Base-by-base conservation (phyloP, 2,797 vertebrate genomes). In the Semaprochilodus insignis region DNA sequence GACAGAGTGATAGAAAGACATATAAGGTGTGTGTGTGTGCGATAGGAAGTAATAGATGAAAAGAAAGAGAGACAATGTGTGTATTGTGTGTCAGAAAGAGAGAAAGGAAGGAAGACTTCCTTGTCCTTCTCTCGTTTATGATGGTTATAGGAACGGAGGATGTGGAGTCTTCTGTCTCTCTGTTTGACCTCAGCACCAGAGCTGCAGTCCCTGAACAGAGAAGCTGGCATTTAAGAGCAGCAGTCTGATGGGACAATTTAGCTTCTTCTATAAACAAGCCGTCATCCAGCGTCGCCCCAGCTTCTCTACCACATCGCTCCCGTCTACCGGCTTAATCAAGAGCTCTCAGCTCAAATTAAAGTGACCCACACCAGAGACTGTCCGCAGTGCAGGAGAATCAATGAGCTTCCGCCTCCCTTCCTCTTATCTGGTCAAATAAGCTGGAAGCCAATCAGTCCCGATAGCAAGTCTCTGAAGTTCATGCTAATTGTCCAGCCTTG, bases 391-490 rank as follows among this genome's bases (percentile, higher is more conserved):
- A 66, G 75, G 87, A 74, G 54, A 90, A 91, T 92, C 92, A 88
- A 86, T 82, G 66, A 83, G 85, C 89, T 90, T 87, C 90, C 91
- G 84, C 78, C 86, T 82, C 84, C 81, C 74, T 76, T 87, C 90
- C 91, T 87, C 88, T 91, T 92, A 91, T 92, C 91, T 90, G 60
- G 87, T 89, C 86, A 80, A 89, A 90, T 81, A 74, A 80, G 85
- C 86, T 85, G 79, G 51, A 75, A 81, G 87, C 88, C 87, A 92
- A 93, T 93, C 90, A 89, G 82, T 31, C 60, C 31, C 27, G 23
- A 63, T 63, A 25, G 89, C 86, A 86, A 57, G 23, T 85, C 88
- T 86, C 87, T 89, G 87, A 89, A 90, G 90, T 90, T 90, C 85
- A 85, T 67, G 87, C 88, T 91, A 90, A 92, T 90, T 91, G 87